Percentiles rank a stretch among this genome's conserved stretches.
Evolutionary conservation across 2,888 invertebrate genomes (phyloP).

Genomic region (Hofmannophila pseudospretella): DNA sequence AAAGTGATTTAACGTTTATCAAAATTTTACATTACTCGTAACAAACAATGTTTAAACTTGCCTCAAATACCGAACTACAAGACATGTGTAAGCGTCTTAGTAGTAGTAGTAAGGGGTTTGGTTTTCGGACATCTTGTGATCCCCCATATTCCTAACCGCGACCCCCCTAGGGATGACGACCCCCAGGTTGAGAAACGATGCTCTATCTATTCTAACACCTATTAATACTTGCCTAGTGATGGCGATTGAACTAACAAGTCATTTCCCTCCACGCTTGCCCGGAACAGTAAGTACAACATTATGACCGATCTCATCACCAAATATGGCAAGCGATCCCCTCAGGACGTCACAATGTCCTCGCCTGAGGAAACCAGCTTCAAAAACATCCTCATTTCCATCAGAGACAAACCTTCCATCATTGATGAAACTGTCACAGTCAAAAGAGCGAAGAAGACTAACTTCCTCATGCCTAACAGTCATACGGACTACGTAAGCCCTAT

Average conservation of each 20-base stretch:
- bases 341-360: slow-evolving; percentile 71
- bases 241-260: slow-evolving; percentile 23
- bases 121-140: too few species aligned
- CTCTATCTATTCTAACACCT: too few species aligned
- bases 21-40: too few species aligned
- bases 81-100: too few species aligned
- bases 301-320: slow-evolving; percentile 45
- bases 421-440: slow-evolving; percentile 62
- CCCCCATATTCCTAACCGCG: too few species aligned
- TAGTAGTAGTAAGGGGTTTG: too few species aligned
- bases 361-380: slow-evolving; percentile 65
- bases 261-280: slow-evolving; percentile 33
- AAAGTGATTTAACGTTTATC: too few species aligned
- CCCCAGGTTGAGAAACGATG: too few species aligned
- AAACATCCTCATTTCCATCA: slow-evolving; percentile 61
- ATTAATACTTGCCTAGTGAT: slow-evolving; percentile 3
- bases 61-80: too few species aligned
- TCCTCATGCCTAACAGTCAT: slow-evolving; percentile 46
- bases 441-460: slow-evolving; percentile 51
- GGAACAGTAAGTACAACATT: slow-evolving; percentile 70
- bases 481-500: slow-evolving; percentile 57
- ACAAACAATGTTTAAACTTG: too few species aligned
- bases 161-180: too few species aligned
- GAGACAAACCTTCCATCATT: slow-evolving; percentile 54
- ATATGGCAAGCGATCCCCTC: slow-evolving; percentile 58